A percentile compares a stretch with the other conserved stretches of the same genome.
Conservation (phyloP, 1,140 invertebrate genomes). For the Drosophila mayri region DNA sequence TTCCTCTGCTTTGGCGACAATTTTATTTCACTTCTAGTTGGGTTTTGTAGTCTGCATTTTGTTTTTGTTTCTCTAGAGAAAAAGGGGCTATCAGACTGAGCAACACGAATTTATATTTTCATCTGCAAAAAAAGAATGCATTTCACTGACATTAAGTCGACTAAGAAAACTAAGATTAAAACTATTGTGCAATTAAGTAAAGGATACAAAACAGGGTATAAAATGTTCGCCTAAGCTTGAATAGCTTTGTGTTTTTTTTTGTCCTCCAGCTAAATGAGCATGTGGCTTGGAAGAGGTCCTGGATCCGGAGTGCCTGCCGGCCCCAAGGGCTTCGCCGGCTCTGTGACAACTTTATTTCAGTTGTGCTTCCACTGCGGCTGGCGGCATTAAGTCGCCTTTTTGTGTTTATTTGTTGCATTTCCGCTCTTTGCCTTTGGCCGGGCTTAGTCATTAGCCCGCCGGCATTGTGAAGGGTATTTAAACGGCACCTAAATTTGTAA, state of each 20-base stretch:
- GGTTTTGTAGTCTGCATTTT: constrained; percentile 24
- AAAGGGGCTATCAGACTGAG: background rate
- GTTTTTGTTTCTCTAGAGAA: background rate
- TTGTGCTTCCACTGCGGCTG: constrained; percentile 45
- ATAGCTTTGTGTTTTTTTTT: constrained; percentile 23
- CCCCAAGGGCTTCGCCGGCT: constrained; percentile 43
- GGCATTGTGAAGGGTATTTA: constrained; percentile 60
- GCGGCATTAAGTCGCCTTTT: constrained; percentile 67
- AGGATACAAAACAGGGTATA: background rate
- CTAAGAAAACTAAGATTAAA: background rate
- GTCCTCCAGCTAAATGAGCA: constrained; percentile 67
- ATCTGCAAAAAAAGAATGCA: background rate
- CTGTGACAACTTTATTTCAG: constrained; percentile 76
- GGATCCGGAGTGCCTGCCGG: constrained; percentile 15
- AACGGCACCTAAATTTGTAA: constrained; percentile 53
- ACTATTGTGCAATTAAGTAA: background rate
- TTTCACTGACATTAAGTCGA: background rate
- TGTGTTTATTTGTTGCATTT: constrained; percentile 78
- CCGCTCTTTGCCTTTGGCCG: constrained; percentile 51
- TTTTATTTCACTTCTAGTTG: constrained; percentile 44
- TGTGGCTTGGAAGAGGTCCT: constrained; percentile 50
- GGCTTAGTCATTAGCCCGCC: constrained; percentile 67
- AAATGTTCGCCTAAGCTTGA: background rate
- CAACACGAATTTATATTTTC: background rate
- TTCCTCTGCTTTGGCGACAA: constrained; percentile 22